These are phyloP conservation scores for Chloroceryle amazona DNA, from an alignment of 2,797 vertebrate genomes.

Conservation along the genomic window DNA sequence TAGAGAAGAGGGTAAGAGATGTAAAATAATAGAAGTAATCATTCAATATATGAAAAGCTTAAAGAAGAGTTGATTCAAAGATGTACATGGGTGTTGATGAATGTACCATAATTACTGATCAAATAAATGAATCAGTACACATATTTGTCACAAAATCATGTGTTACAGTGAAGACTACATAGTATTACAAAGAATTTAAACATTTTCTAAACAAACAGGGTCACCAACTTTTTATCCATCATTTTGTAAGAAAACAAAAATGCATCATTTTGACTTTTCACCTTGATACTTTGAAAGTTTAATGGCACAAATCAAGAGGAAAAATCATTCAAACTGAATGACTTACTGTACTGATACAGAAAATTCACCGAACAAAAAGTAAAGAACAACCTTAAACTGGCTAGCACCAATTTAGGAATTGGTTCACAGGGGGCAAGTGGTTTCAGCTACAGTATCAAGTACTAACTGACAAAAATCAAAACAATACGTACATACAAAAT, in stretches of 20 bases:
- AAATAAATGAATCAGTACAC: neutral
- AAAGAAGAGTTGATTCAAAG: neutral
- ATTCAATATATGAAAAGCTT: neutral
- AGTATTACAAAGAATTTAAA: neutral
- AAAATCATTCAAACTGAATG: neutral
- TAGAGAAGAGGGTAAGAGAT: neutral
- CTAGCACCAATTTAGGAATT: neutral
- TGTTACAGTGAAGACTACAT: neutral
- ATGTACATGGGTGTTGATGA: neutral
- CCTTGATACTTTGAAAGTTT: neutral
- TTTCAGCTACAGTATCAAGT: neutral
- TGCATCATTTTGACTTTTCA: neutral
- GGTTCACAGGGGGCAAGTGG: neutral
- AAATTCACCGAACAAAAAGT: neutral
- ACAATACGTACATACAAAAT: neutral
- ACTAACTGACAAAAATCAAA: neutral
- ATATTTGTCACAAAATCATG: neutral
- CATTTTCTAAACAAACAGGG: neutral
- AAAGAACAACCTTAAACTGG: neutral
- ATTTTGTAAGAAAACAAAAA: neutral
- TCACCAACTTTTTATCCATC: neutral
- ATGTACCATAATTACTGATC: neutral
- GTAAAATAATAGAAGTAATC: neutral
- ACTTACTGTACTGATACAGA: neutral
- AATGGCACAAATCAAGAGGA: neutral